Base-by-base conservation (phyloP, 2,113 vertebrate genomes). In the Lophius piscatorius region DNA sequence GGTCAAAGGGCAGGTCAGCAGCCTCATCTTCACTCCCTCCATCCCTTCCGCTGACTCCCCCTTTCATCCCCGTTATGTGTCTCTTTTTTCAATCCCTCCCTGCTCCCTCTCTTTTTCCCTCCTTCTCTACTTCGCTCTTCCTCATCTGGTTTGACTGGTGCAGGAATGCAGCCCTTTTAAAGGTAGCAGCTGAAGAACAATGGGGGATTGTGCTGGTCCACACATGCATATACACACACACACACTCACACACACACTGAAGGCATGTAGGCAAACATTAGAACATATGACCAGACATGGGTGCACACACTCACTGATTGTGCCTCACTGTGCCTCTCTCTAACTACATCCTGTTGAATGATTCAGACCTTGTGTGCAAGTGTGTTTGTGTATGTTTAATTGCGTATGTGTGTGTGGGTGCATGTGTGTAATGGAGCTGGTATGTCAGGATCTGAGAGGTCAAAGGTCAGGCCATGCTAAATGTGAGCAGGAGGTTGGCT, bases 101-200 rank as follows among this genome's bases (percentile, higher is more conserved):
- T n/a, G n/a, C 33, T 60, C 3, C 40, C n/a, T 33, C 47, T 36
- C 18, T 2, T 2, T 38, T 67, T 22, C 36, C 44, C 41, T 26
- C 41, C 45, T 34, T 35, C 38, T 45, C 35, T 36, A 21, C 17
- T 18, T 10, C 42, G 38, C 36, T 75, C 17, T 20, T 66, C 82
- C 82, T 90, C 89, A 89, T 91, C 83, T 91, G 88, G 88, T 91
- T 88, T 82, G 81, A 82, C 85, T 87, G 86, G 70, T 59, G 82
- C 85, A 92, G 92, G 93, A 95, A 95, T 95, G 93, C 36, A 61
- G 88, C 86, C 87, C 87, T 90, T 88, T 82, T 90, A 82, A 90
- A 90, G 89, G 89, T 91, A 92, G 81, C 84, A 78, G 87, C 76
- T 69, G 81, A 75, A 65, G 85, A 91, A 91, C 90, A 92, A 91